phyloP scores from a whole-genome alignment of 1,140 invertebrate genomes.

The Aphis gossypii region DNA sequence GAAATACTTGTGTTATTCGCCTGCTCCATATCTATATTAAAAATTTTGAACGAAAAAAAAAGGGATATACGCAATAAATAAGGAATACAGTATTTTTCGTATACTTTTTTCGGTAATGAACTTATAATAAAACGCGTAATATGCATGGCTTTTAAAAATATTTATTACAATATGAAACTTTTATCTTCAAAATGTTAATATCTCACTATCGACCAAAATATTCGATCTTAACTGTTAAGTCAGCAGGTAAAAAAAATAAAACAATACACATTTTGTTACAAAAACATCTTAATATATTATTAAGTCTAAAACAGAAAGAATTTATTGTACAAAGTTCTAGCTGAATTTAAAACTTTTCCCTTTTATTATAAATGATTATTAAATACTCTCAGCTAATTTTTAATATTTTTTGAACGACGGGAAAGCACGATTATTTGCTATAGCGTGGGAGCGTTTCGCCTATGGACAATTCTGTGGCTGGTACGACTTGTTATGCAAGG shows the following conservation, averaged over 20 bases:
- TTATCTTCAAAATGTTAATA: no score
- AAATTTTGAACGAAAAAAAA: no score
- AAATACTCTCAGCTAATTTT: background rate
- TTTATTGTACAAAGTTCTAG: background rate
- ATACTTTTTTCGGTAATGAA: no score
- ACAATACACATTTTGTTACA: background rate
- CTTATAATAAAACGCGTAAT: no score
- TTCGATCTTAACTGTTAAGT: background rate
- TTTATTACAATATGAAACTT: no score
- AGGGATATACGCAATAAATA: no score
- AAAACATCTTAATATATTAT: background rate
- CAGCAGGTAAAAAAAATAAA: background rate
- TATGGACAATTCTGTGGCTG: slow-evolving; percentile 12
- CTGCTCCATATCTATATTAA: background rate
- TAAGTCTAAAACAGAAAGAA: background rate
- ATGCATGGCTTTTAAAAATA: background rate
- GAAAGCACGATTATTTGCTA: slow-evolving; percentile 29
- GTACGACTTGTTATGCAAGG: slow-evolving; percentile 26
- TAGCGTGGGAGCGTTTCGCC: slow-evolving; percentile 9
- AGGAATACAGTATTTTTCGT: no score
- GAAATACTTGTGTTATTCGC: background rate
- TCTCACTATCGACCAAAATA: background rate
- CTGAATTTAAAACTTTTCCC: background rate
- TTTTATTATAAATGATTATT: background rate
- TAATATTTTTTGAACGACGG: background rate